Evolutionary conservation across 1,140 invertebrate species (phyloP), one percentile per base, ranked within the genome.

Genomic region (Drosophila guanche): DNA sequence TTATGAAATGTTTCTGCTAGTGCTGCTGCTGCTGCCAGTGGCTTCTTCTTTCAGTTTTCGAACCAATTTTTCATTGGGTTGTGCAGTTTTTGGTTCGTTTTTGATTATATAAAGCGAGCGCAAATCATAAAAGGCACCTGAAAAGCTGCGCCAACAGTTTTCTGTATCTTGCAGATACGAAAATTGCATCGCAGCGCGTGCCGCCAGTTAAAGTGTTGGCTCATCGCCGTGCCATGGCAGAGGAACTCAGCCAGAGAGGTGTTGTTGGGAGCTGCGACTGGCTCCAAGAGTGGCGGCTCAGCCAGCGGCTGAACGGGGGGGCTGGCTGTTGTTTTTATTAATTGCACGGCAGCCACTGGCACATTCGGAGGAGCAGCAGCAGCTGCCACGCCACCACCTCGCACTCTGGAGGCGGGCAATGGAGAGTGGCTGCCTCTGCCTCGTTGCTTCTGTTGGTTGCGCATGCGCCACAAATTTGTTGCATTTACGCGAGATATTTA

Each of bases 1-100:
- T 85, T 85, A 85, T 86, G 81, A 85, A 85, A 85, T 85, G 76
- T 58, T 83, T 69, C 47, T 50, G 50, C 42, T 40, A 27, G 42
- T 60, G 20, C 33, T 33, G 29, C 29, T 29, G 29, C 3, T 33
- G 25, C 29, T 37, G 33, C 33, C 4, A 3, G 10, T 37, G 33
- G 10, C 33, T 37, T 12, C 33, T 37, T 12, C 10, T 37, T 12
- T 37, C 10, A 37, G 10, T 72, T 60, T 60, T 65, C 51, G 29
- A 60, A 53, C 65, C 63, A 68, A 53, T 46, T 66, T 27, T 55
- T 53, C 47, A 55, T 54, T 46, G 61, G 55, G 40, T 45, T 67
- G 61, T 67, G 63, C 61, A 63, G 61, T 48, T 57, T 16, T 43
- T 22, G 61, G 63, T 60, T 41, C 50, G 25, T 27, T 55, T 37